phyloP scores from a whole-genome alignment of 2,113 vertebrate genomes.

The Astur gentilis region DNA sequence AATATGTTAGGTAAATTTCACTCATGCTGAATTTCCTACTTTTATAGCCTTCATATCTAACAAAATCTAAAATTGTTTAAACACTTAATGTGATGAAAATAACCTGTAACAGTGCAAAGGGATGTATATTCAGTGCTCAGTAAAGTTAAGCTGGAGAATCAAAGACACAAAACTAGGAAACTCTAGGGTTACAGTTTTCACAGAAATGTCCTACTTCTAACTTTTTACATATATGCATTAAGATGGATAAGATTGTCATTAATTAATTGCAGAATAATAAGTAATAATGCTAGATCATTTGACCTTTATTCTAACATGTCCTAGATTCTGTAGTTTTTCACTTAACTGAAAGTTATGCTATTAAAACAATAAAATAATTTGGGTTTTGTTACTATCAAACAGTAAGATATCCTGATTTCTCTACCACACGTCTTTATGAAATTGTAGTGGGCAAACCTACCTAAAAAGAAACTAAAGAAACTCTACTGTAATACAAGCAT shows the following conservation, averaged over 20 bases:
- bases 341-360: neutral
- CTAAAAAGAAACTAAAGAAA: neutral
- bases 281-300: neutral
- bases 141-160: neutral
- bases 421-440: neutral
- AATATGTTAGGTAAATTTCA: neutral
- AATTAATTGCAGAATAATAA: neutral
- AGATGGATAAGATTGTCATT: neutral
- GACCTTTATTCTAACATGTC: neutral
- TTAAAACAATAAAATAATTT: neutral
- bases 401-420: neutral
- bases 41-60: neutral
- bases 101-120: neutral
- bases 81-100: neutral
- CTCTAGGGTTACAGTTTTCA: neutral
- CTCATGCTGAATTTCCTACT: neutral
- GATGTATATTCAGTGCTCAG: neutral
- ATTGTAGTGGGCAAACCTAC: neutral
- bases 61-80: neutral
- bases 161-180: neutral
- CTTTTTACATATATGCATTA: neutral
- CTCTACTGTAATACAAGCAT: neutral
- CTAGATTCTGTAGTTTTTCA: neutral
- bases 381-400: neutral
- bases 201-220: neutral